These are phyloP conservation scores for Rhinophrynus dorsalis DNA, from an alignment of 2,797 vertebrate species.

Conservation along the genomic window DNA sequence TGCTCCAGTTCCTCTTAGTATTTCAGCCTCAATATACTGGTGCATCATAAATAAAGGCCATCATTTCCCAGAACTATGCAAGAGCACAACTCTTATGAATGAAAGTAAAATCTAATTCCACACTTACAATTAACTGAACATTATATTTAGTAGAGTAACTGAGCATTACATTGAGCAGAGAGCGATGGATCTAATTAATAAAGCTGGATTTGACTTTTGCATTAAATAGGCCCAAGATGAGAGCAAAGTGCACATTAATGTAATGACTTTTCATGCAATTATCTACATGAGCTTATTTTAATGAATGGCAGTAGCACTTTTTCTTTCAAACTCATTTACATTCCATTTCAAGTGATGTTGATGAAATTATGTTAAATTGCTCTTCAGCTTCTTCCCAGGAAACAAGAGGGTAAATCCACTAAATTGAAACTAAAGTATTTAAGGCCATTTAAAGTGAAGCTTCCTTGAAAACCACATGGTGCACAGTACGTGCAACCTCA, in stretches of 20 bases:
- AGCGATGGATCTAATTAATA: neutral
- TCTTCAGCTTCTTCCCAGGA: neutral
- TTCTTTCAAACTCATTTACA: neutral
- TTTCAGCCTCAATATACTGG: neutral
- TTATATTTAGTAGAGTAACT: too few species aligned
- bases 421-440: too few species aligned
- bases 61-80: neutral
- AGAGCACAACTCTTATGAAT: neutral
- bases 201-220: neutral
- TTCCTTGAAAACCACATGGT: too few species aligned
- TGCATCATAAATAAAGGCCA: neutral
- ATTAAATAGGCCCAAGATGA: neutral
- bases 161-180: neutral
- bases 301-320: neutral
- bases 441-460: too few species aligned
- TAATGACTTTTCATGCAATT: neutral
- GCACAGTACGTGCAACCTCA: too few species aligned
- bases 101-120: too few species aligned
- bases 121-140: too few species aligned
- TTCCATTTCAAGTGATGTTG: neutral
- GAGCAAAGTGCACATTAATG: neutral
- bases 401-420: too few species aligned
- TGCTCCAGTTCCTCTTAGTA: too few species aligned
- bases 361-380: neutral
- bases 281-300: neutral